A percentile compares a stretch with the other conserved stretches of the same genome.
These are phyloP conservation scores for Gastrophryne carolinensis DNA, from an alignment of 2,797 vertebrate species.

Conservation along the genomic window DNA sequence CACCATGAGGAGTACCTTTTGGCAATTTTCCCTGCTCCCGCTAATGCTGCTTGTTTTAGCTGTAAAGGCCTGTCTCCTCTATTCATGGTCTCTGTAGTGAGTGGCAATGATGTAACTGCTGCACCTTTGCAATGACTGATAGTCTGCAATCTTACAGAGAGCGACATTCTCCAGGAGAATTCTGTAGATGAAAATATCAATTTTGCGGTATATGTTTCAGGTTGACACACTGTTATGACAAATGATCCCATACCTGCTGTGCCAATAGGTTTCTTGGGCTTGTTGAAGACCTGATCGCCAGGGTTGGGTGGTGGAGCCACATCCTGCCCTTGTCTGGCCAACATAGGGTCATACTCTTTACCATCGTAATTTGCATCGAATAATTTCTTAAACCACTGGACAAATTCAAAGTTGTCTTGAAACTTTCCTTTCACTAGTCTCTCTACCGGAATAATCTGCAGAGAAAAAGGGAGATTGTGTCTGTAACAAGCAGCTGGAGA, in stretches of 20 bases:
- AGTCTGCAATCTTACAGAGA: too few relatives aligned
- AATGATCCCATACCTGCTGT: slow-evolving; percentile 90
- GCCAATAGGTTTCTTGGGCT: slow-evolving; percentile 88
- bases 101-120: too few relatives aligned
- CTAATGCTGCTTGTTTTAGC: too few relatives aligned
- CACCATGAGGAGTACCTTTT: too few relatives aligned
- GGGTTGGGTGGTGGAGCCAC: slow-evolving; percentile 86
- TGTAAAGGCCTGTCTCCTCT: too few relatives aligned
- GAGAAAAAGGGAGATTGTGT: neutral
- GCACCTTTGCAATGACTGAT: too few relatives aligned
- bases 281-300: slow-evolving; percentile 98
- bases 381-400: slow-evolving; percentile 99
- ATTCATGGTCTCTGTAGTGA: too few relatives aligned
- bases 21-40: too few relatives aligned
- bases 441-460: slow-evolving; percentile 94
- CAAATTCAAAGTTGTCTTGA: slow-evolving; percentile 98
- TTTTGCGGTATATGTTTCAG: too few relatives aligned
- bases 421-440: slow-evolving; percentile 95
- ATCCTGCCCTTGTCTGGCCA: slow-evolving; percentile 93
- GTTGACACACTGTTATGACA: too few relatives aligned
- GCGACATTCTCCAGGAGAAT: too few relatives aligned
- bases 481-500: neutral
- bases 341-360: slow-evolving; percentile 93
- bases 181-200: too few relatives aligned
- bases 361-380: slow-evolving; percentile 98